Evolutionary conservation across 2,797 vertebrate species (phyloP).

Genomic region (Epinephelus malabaricus): DNA sequence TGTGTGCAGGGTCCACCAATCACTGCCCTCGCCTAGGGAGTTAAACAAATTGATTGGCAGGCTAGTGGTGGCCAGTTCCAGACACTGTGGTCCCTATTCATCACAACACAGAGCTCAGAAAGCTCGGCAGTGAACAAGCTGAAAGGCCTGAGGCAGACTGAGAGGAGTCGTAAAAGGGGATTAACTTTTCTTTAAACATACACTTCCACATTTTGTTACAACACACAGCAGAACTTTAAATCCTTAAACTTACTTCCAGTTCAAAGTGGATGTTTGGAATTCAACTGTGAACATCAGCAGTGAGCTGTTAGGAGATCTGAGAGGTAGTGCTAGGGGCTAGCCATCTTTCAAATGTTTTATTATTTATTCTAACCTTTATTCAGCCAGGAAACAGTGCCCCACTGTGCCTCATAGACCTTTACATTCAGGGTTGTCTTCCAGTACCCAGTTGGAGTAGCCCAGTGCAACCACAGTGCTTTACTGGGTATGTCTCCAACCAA

Average conservation of each 20-base stretch:
- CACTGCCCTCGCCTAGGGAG: conserved; percentile 83
- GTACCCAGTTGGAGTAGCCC: not conserved
- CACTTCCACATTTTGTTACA: conserved; percentile 40
- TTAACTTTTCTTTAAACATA: conserved; percentile 39
- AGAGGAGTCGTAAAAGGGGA: conserved; percentile 30
- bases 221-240: conserved; percentile 17
- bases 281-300: not conserved
- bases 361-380: too few relatives aligned
- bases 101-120: conserved; percentile 52
- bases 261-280: conserved; percentile 8
- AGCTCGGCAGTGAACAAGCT: conserved; percentile 44
- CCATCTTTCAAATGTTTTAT: too few relatives aligned
- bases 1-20: conserved; percentile 83
- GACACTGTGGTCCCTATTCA: conserved; percentile 76
- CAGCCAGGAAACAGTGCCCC: too few relatives aligned
- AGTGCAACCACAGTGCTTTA: too few relatives aligned
- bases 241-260: not conserved
- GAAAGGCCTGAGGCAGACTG: conserved; percentile 47
- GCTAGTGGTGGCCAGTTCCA: conserved; percentile 75
- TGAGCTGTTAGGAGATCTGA: not conserved
- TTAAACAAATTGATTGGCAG: conserved; percentile 89
- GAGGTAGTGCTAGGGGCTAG: not conserved
- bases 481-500: too few relatives aligned
- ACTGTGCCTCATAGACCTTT: not conserved
- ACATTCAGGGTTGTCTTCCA: not conserved